These are phyloP conservation scores for Galeruca laticollis DNA, from an alignment of 2,888 invertebrate genomes.

Conservation along the genomic window DNA sequence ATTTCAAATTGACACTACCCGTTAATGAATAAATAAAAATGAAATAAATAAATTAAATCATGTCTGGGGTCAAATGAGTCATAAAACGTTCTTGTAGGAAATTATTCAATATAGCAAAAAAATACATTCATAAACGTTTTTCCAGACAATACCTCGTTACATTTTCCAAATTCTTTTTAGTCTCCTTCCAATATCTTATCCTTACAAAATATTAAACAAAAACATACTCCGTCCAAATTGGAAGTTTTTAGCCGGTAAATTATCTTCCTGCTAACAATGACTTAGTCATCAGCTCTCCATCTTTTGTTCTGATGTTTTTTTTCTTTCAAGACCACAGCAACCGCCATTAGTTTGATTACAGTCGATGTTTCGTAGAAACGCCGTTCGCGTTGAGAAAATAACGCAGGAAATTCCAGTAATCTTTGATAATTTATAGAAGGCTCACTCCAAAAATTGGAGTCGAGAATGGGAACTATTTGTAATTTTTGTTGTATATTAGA, in stretches of 20 bases:
- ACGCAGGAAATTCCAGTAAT: conserved; percentile 2
- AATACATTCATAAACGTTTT: background rate
- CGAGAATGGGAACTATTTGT: too few species aligned
- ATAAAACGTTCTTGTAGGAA: too few species aligned
- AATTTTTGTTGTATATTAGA: too few species aligned
- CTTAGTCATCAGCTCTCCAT: conserved; percentile 35
- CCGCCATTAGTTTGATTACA: conserved; percentile 37
- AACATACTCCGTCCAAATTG: conserved; percentile 30
- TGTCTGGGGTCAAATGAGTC: too few species aligned
- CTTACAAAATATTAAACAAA: conserved; percentile 29
- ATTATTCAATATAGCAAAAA: too few species aligned
- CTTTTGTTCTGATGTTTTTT: conserved; percentile 35
- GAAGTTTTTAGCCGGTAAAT: conserved; percentile 34
- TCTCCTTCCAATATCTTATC: conserved; percentile 12
- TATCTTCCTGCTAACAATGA: conserved; percentile 34
- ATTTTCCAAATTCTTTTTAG: background rate
- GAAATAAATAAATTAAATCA: too few species aligned
- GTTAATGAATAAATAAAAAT: too few species aligned
- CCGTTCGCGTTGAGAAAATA: conserved; percentile 5
- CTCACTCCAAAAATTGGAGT: too few species aligned
- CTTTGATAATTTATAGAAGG: too few species aligned
- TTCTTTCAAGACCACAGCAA: conserved; percentile 30
- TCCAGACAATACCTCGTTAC: background rate
- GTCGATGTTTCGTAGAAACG: conserved; percentile 28
- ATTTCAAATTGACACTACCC: too few species aligned